phyloP scores from a whole-genome alignment of 2,113 vertebrate genomes.

The Natator depressus region DNA sequence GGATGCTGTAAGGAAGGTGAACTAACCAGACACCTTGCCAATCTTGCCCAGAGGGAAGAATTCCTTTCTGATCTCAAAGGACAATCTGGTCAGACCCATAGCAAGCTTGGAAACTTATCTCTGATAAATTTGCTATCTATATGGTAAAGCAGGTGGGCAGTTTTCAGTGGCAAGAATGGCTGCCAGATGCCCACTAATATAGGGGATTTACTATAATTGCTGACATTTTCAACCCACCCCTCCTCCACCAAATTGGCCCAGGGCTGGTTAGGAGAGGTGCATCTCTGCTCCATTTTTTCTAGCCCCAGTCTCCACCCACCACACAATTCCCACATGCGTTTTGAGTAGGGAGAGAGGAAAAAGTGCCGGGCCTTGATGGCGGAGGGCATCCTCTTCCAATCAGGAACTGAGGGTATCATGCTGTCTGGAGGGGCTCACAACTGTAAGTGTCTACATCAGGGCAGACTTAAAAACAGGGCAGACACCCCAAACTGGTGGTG shows the following conservation, averaged over 20 bases:
- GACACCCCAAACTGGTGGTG: too few relatives aligned
- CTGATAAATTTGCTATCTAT: not conserved
- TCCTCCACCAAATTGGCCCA: not conserved
- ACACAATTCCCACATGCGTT: not conserved
- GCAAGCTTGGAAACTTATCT: not conserved
- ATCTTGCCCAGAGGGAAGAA: too few relatives aligned
- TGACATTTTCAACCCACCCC: too few relatives aligned
- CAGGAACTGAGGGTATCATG: too few relatives aligned
- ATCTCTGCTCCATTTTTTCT: not conserved
- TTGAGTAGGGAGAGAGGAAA: not conserved
- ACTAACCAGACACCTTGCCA: not conserved
- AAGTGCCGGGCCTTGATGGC: rapidly evolving
- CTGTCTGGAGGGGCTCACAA: too few relatives aligned
- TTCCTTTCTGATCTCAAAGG: not conserved
- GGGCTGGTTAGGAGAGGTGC: not conserved
- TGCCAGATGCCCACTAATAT: too few relatives aligned
- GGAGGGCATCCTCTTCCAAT: not conserved
- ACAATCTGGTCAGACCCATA: not conserved
- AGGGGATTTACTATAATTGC: too few relatives aligned
- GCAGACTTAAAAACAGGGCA: too few relatives aligned
- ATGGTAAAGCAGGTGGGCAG: too few relatives aligned
- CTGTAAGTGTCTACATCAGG: too few relatives aligned
- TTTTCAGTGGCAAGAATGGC: too few relatives aligned
- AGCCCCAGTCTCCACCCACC: not conserved
- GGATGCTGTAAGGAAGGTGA: not conserved